phyloP scores from a whole-genome alignment of 2,888 invertebrate species.

The Agonopterix alstromeriana region DNA sequence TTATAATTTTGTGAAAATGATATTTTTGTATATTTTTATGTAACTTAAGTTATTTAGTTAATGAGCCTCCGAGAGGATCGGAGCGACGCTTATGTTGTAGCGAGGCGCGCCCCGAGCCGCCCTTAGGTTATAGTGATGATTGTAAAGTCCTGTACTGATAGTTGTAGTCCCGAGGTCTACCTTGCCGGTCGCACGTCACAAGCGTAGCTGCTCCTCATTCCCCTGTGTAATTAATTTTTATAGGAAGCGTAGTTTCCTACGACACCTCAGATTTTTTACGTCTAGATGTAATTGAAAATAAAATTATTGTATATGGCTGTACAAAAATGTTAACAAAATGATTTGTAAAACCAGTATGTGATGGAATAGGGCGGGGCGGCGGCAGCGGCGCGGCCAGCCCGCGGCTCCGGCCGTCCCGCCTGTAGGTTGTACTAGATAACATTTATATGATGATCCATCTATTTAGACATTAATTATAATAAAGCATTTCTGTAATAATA shows the following conservation, averaged over 20 bases:
- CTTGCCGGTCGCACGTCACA: conserved; percentile 71
- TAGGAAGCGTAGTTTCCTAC: conserved; percentile 76
- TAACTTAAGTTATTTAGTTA: conserved; percentile 70
- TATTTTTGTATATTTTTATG: conserved; percentile 77
- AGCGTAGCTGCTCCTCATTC: conserved; percentile 73
- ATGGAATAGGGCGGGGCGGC: conserved; percentile 63
- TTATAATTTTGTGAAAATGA: conserved; percentile 75
- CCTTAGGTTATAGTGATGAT: conserved; percentile 69
- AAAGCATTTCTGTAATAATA: conserved; percentile 82
- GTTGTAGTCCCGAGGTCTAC: conserved; percentile 71
- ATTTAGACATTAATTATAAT: conserved; percentile 81
- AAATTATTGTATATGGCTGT: conserved; percentile 78
- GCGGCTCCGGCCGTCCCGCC: conserved; percentile 56
- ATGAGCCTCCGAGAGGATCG: conserved; percentile 42
- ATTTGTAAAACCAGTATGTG: conserved; percentile 74
- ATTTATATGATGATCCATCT: conserved; percentile 79
- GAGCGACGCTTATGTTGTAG: conserved; percentile 49
- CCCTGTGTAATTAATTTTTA: conserved; percentile 72
- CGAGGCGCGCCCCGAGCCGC: conserved; percentile 21
- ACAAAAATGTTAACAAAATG: conserved; percentile 74
- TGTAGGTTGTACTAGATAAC: conserved; percentile 76
- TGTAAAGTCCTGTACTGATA: conserved; percentile 74
- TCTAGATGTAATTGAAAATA: conserved; percentile 76
- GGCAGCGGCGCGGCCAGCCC: conserved; percentile 45
- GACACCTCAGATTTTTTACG: conserved; percentile 75